Conservation (phyloP, 2,888 invertebrate species). For the Agriotes lineatus region DNA sequence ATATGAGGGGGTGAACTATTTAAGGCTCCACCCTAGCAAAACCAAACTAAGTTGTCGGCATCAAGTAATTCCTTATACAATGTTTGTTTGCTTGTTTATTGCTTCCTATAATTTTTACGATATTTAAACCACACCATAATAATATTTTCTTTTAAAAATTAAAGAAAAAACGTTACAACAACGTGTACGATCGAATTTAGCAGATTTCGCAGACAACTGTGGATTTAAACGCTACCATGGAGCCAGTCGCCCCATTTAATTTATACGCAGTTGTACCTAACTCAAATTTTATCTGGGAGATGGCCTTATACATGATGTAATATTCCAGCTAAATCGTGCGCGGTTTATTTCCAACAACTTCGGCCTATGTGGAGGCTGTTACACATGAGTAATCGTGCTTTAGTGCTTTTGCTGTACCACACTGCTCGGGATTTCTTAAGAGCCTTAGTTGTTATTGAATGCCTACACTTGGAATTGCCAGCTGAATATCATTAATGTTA, state of each 20-base stretch:
- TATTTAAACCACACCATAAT: no score
- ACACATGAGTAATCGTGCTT: conserved; percentile 25
- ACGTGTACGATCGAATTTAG: no score
- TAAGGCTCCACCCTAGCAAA: no score
- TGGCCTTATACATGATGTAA: conserved; percentile 8
- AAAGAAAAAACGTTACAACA: no score
- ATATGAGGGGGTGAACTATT: no score
- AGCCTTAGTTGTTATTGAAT: conserved; percentile 29
- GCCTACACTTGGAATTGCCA: conserved; percentile 20
- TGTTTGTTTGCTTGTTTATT: no score
- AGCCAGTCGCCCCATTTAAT: conserved; percentile 3
- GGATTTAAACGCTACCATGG: no score
- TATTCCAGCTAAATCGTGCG: conserved; percentile 20
- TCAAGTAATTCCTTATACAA: no score
- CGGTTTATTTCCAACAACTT: conserved; percentile 15
- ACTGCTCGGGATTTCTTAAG: conserved; percentile 24
- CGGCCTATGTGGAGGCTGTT: conserved; percentile 13
- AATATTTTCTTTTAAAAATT: no score
- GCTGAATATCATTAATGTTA: conserved; percentile 30
- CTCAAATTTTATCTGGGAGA: conserved; percentile 6
- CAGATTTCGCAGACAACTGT: no score
- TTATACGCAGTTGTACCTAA: conserved; percentile 5
- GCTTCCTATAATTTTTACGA: no score
- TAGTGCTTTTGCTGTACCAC: conserved; percentile 15
- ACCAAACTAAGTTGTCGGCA: no score